These are phyloP conservation scores for Melanotus villosus DNA, from an alignment of 2,888 invertebrate species.

Conservation along the genomic window DNA sequence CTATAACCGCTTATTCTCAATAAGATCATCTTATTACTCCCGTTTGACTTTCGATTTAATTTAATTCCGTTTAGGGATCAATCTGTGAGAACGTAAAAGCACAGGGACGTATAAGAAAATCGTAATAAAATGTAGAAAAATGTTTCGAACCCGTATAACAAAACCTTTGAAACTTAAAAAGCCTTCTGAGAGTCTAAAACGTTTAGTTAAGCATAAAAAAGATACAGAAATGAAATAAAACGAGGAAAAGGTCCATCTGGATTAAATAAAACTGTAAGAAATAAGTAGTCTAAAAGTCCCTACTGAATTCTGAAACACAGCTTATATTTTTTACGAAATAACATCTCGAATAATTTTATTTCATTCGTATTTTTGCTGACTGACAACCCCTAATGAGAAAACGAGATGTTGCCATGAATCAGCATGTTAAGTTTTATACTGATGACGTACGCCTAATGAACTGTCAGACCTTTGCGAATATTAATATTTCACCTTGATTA, in stretches of 20 bases:
- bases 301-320: neutral
- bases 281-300: neutral
- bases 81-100: neutral
- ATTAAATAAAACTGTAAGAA: neutral
- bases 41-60: constrained; percentile 21
- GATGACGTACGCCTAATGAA: constrained; percentile 13
- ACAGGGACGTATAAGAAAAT: neutral
- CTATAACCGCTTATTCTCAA: constrained; percentile 14
- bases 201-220: neutral
- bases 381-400: constrained; percentile 18
- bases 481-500: constrained; percentile 13
- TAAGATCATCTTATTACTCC: constrained; percentile 9
- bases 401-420: constrained; percentile 14
- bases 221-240: neutral
- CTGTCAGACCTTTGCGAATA: constrained; percentile 11
- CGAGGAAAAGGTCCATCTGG: neutral
- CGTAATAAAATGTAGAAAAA: too few species aligned
- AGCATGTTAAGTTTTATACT: constrained; percentile 18
- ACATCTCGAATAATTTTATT: neutral
- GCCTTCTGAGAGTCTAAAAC: neutral
- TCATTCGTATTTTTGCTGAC: constrained; percentile 10
- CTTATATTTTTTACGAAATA: constrained; percentile 5
- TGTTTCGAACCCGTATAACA: too few species aligned
- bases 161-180: neutral
- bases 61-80: neutral